Conservation (phyloP, 2,888 invertebrate genomes). For the Bombylius major region DNA sequence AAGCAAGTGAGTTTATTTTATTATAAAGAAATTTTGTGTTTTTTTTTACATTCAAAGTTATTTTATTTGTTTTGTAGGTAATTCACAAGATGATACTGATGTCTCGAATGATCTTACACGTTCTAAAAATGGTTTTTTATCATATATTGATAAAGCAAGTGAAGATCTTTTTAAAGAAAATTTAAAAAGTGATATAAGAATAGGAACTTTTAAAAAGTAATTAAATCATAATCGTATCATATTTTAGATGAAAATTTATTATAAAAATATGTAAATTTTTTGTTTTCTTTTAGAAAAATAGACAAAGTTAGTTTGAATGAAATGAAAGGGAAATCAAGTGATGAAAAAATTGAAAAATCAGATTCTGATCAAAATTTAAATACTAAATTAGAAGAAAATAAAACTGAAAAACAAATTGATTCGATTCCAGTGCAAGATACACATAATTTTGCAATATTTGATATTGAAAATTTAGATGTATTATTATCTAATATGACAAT, state of each 20-base stretch:
- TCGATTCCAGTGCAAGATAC: too few relatives aligned
- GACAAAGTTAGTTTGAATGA: background rate
- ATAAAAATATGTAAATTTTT: background rate
- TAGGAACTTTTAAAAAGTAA: conserved; percentile 38
- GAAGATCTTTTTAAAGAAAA: conserved; percentile 65
- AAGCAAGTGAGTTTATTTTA: background rate
- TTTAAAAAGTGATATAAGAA: conserved; percentile 39
- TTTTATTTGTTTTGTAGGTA: background rate
- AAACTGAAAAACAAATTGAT: background rate
- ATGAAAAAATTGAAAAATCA: too few relatives aligned
- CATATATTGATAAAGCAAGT: conserved; percentile 54
- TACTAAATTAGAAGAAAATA: background rate
- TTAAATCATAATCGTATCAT: conserved; percentile 4
- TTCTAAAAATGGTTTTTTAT: too few relatives aligned
- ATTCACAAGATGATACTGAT: too few relatives aligned
- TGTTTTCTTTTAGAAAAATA: background rate
- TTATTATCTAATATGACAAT: background rate
- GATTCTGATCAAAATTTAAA: too few relatives aligned
- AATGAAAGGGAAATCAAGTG: background rate
- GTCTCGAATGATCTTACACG: background rate
- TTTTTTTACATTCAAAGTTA: background rate
- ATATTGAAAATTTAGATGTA: too few relatives aligned
- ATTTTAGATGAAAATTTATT: background rate
- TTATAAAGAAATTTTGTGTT: background rate
- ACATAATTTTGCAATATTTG: too few relatives aligned